Base-by-base conservation (phyloP, 2,888 invertebrate species). In the Kryphioiulus occultus region DNA sequence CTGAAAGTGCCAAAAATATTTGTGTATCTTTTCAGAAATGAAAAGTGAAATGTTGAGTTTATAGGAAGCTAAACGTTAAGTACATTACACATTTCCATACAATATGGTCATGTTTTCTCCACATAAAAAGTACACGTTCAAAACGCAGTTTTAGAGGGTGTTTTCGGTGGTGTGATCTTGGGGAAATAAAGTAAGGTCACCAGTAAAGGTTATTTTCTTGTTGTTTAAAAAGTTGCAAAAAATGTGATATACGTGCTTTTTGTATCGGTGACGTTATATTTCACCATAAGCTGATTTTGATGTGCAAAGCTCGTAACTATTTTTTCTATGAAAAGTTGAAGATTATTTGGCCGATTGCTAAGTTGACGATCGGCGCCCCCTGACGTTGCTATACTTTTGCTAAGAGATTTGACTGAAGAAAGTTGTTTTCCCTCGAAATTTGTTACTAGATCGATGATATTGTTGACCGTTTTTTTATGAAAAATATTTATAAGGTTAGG, bases 301-400 rank as follows among this genome's bases (percentile, higher is more conserved):
- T 68, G 68, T 68, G 68, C 68, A 68, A 26, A 68, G 68, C n/a
- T 68, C 22, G 68, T 68, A 26, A 68, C 68, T 68, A 68, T n/a
- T 68, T 68, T 68, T 68, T 68, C 68, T 68, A 68, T 68, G 68
- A 68, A 68, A 68, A 68, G 68, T 68, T 68, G 26, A 59, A 68
- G 68, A 68, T 26, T 68, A 68, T 68, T 68, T 68, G 26, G 68
- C 68, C 68, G 26, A 68, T 68, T 68, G 68, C 68, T 26, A 26
- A 26, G 10, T 4, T 26, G 26, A 26, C 68, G 2, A 26, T 68
- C 26, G 68, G 68, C 26, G 7, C 5, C 53, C 68, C 19, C 68
- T n/a, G n/a, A 59, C 19, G n/a, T 59, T 59, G 22, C 59, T 59
- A 59, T 59, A 59, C 59, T 59, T 59, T 59, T 59, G 59, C 59